Base-by-base conservation (phyloP, 35 echinoderm and acorn worm genomes). In the Anneissia japonica region DNA sequence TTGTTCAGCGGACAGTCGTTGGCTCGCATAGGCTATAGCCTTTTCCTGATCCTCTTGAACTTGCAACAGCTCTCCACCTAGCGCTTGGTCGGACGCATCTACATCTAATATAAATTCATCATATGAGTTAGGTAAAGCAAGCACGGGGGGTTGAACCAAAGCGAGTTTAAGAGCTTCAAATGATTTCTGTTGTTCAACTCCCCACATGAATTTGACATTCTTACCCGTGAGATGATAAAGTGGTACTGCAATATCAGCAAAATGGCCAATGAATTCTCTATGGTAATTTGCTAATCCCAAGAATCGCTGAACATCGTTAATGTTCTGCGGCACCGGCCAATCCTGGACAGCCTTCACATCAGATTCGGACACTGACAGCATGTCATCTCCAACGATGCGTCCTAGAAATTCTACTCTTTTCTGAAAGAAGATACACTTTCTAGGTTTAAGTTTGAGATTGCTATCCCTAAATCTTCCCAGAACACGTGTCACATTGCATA, bases 381-480 rank as follows among this genome's bases (percentile, higher is more conserved):
- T 16, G 51, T 64, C 26, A 1, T 64, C 46, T 30, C 84, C 83
- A 38, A 94, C 93, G 0, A 83, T 26, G 74, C 90, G 88, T 12
- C 93, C 93, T 30, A 94, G 64, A 85, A 75, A 94, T 10, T 82
- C 81, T 17, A 94, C 80, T 33, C 84, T 36, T 0, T 4, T 33
- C 36, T 88, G 73, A 39, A 90, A 83, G 31, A 94, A 91, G 35
- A 72, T 39, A 84, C 84, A 94, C 36, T 94, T 94, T 12, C 79
- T 82, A 0, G 93, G 88, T 35, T 81, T 45, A 0, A 91, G 34
- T 83, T 86, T 94, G 0, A 94, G 76, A 82, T 85, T 73, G 26
- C 80, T 41, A 0, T 32, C 17, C 4, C 74, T 64, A 0, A 91
- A 74, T 32, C 79, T 35, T 34, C 17, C 32, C 4, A 91, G 46